Evolutionary conservation across 92 coral and sea anemone species (phyloP), one percentile per base, ranked within the genome.

Genomic region (Phymanthus crucifer): DNA sequence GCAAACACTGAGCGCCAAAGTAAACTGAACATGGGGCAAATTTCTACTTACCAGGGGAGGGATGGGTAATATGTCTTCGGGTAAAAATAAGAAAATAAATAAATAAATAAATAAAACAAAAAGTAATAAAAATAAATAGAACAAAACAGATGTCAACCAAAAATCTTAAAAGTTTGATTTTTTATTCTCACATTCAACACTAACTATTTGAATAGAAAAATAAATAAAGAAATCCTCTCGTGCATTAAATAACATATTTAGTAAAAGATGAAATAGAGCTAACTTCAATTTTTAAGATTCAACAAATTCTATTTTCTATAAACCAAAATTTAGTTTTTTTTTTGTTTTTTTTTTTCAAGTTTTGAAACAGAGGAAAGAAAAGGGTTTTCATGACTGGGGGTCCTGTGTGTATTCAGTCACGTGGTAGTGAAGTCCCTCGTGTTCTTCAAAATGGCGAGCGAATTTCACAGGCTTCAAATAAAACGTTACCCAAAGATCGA

Each of bases 401-500:
- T 18, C 66, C 66, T 52, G 80, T 76, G 71, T 11, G 23, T 61
- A 32, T 13, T 27, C 2, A 2, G 47, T 27, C 77, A 76, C 77
- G 52, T 80, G 66, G 50, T 80, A 77, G n/a, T 50, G 32, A 72
- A 3, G 27, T 66, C 19, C 71, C 69, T 74, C 85, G 68, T 74
- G 73, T 58, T 61, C 29, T 13, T 66, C 81, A 94, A 92, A 31
- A 93, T 95, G 99, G 99, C 99, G 84, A 78, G 84, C 32, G 71
- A 80, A 10, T 95, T 95, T 78, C 93, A 93, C 69, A 88, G 76
- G 47, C 76, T 95, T 50, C 93, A 86, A 31, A 79, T 90, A 64
- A 94, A 90, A 84, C 90, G 84, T 31, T 95, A 92, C 75, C 97
- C 99, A 21, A 93, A 87, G 84, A 79, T 91, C 52, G 91, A 91